Percentiles rank a stretch among this genome's conserved stretches.
phyloP scores from a whole-genome alignment of 2,888 invertebrate genomes.

The Pogonocherus hispidulus region DNA sequence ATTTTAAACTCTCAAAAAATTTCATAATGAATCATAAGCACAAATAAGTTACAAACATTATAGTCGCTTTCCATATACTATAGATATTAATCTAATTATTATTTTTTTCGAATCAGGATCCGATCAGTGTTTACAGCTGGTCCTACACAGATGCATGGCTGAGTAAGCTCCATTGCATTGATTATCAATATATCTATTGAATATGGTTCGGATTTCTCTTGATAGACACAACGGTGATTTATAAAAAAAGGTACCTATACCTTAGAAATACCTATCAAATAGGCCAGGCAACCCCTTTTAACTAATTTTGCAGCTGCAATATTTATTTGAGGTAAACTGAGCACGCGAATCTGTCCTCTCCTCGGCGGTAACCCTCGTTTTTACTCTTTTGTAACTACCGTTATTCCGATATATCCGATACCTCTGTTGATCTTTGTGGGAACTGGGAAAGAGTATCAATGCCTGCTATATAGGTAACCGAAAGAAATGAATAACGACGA shows the following conservation, averaged over 20 bases:
- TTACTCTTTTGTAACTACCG: neutral
- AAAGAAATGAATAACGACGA: no score
- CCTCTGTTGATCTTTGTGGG: conserved; percentile 1
- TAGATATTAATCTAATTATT: no score
- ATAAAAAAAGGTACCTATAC: neutral
- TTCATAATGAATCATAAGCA: no score
- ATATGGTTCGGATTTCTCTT: neutral
- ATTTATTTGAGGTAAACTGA: conserved; percentile 6
- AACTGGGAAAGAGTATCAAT: neutral
- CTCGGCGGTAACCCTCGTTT: neutral
- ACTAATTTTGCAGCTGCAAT: conserved; percentile 3
- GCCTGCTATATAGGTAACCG: no score
- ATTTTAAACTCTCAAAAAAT: no score
- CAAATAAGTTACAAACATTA: no score
- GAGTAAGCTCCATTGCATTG: no score
- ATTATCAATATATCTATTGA: neutral
- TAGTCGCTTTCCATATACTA: no score
- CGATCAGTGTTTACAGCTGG: no score
- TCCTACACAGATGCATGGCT: no score
- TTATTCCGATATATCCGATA: neutral
- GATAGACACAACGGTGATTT: conserved; percentile 1
- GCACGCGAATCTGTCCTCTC: conserved; percentile 4
- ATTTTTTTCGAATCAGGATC: no score
- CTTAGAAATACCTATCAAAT: neutral
- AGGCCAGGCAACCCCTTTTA: neutral